A percentile compares a stretch with the other conserved stretches of the same genome.
These are phyloP conservation scores for Caracal caracal DNA, from an alignment of 2,113 vertebrate species.

Conservation along the genomic window DNA sequence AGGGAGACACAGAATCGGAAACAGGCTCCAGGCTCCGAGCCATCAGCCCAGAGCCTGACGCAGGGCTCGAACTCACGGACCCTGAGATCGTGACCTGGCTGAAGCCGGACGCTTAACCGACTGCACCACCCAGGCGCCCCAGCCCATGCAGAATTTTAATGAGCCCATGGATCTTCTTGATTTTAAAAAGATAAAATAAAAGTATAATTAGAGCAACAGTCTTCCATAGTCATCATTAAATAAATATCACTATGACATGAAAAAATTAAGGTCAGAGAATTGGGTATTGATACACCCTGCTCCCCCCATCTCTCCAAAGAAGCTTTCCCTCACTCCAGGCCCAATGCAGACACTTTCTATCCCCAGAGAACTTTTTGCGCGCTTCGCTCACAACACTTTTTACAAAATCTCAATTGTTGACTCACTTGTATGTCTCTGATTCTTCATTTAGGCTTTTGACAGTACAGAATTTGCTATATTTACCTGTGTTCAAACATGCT, in stretches of 20 bases:
- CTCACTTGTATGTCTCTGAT: neutral
- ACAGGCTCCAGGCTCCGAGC: too few species aligned
- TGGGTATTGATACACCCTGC: neutral
- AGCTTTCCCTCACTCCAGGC: neutral
- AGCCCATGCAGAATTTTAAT: neutral
- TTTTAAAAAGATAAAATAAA: neutral
- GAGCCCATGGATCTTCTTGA: neutral
- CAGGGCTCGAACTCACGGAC: too few species aligned
- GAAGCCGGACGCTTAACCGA: too few species aligned
- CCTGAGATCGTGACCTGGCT: too few species aligned
- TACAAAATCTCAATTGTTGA: neutral
- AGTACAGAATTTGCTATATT: neutral
- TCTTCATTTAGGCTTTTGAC: neutral
- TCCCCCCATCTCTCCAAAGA: neutral
- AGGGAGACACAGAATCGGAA: too few species aligned
- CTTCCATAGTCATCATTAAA: neutral
- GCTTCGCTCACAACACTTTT: neutral
- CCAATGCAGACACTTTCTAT: neutral
- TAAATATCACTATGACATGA: neutral
- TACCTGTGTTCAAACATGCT: neutral
- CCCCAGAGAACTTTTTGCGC: fast-evolving
- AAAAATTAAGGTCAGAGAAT: neutral
- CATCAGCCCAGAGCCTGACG: too few species aligned
- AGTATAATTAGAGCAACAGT: neutral
- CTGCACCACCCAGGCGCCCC: too few species aligned